Evolutionary conservation across 2,113 vertebrate genomes (phyloP), one percentile per base, ranked within the genome.

Genomic region (Nothobranchius furzeri): DNA sequence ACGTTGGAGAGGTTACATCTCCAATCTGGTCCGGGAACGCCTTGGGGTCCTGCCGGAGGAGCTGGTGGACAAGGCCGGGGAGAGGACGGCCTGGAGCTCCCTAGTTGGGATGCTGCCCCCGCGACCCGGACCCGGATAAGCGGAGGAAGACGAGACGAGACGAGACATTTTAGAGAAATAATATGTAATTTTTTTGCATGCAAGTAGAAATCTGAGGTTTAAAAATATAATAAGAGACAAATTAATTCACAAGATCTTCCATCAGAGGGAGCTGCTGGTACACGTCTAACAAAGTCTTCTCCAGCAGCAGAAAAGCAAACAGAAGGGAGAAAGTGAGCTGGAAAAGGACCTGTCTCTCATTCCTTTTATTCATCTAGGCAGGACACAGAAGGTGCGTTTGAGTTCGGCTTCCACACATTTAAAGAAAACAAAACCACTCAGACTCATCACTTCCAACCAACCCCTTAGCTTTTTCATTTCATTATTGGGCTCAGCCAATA

Each of bases 201-300:
- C 43, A 45, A 45, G 12, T 11, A 12, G 43, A 12, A 45, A 1
- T n/a, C 42, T 57, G 6, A 11, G 9, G 4, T 9, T 13, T 25
- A 7, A n/a, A 53, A 43, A 53, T 9, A 20, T 12, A 37, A 7
- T 3, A 2, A 2, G 15, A 30, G 30, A 30, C 30, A 35, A 65
- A 81, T 42, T 24, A 47, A 45, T 52, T 1, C 6, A n/a, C 6
- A n/a, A 10, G 4, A 24, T 45, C 5, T 3, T 53, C 78, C 85
- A 83, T 68, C 53, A 72, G 85, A 83, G 81, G 85, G 83, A 62
- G 85, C 75, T 76, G 60, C 57, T 70, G 45, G 12, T 56, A 15
- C 36, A 70, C 54, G 2, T 52, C 8, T 46, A 30, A n/a, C 4
- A 55, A 3, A 20, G n/a, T 64, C 1, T 37, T 30, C 62, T 15